A percentile compares a stretch with the other conserved stretches of the same genome.
Conservation (phyloP, 2,888 invertebrate genomes). For the Drosophila leonis region DNA sequence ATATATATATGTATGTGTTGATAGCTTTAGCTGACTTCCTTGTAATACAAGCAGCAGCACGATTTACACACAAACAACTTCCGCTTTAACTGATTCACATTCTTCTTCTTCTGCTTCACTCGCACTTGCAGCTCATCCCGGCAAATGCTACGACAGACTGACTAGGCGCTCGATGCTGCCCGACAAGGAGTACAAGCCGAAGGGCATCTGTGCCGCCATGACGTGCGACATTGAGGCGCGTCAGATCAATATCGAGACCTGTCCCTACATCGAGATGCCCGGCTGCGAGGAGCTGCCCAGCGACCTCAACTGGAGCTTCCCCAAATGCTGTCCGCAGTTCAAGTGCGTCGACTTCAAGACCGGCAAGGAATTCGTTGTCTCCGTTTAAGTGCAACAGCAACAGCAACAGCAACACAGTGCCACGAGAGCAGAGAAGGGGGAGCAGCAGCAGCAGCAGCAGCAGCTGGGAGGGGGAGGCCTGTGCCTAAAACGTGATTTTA, state of each 20-base stretch:
- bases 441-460: not conserved
- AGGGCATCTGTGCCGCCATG: conserved; percentile 85
- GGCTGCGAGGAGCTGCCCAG: conserved; percentile 84
- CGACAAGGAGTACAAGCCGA: conserved; percentile 84
- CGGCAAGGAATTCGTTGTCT: conserved; percentile 83
- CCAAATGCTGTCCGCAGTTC: conserved; percentile 85
- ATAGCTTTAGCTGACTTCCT: conserved; percentile 42
- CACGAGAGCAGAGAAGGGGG: no score
- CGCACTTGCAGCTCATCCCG: conserved; percentile 81
- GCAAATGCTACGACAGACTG: conserved; percentile 84
- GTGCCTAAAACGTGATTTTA: conserved; percentile 65
- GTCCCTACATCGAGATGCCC: conserved; percentile 84
- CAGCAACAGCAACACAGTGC: not conserved
- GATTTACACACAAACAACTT: conserved; percentile 49
- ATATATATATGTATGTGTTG: not conserved
- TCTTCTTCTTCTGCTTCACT: conserved; percentile 2
- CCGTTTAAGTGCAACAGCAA: conserved; percentile 64
- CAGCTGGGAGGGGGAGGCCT: conserved; percentile 17
- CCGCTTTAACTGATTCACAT: conserved; percentile 57
- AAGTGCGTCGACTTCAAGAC: conserved; percentile 84
- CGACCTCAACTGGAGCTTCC: conserved; percentile 83
- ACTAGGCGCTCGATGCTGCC: conserved; percentile 83
- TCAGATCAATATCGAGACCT: conserved; percentile 84
- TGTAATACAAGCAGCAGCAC: conserved; percentile 38
- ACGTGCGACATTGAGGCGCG: conserved; percentile 82